A percentile compares a stretch with the other conserved stretches of the same genome.
phyloP scores from a whole-genome alignment of 2,888 invertebrate genomes.

The Chrysolina americana region DNA sequence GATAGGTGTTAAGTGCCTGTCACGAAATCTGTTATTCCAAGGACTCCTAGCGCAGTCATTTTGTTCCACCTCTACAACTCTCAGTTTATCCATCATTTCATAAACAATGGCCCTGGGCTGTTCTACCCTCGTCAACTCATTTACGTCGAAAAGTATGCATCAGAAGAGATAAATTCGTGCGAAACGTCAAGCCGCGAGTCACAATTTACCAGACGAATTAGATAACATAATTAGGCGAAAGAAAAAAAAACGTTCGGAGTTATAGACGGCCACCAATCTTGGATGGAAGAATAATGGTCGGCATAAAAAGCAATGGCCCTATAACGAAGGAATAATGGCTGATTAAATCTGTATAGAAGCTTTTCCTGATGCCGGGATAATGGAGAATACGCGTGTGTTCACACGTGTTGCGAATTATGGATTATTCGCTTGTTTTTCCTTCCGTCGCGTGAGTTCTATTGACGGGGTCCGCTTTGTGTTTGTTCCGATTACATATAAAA shows the following conservation, averaged over 20 bases:
- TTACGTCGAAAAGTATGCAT: slow-evolving; percentile 6
- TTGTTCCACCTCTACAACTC: slow-evolving; percentile 5
- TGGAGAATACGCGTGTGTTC: background rate
- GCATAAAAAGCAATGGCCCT: background rate
- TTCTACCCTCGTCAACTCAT: slow-evolving; percentile 1
- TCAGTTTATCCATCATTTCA: background rate
- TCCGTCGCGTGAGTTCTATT: background rate
- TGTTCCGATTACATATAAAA: no score
- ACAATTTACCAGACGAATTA: slow-evolving; percentile 7
- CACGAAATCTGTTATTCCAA: no score
- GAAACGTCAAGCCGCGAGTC: background rate
- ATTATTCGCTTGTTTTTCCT: background rate
- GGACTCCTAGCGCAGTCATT: no score
- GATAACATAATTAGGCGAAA: slow-evolving; percentile 2
- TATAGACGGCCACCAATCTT: background rate
- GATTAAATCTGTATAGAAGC: background rate
- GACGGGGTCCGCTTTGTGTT: no score
- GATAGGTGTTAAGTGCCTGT: no score
- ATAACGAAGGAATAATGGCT: slow-evolving; percentile 4
- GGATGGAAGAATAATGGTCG: slow-evolving; percentile 3
- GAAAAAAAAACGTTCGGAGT: background rate
- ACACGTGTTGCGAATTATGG: background rate
- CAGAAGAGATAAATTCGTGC: background rate
- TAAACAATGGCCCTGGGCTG: background rate
- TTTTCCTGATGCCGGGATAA: background rate